Percentiles rank a stretch among this genome's conserved stretches.
phyloP scores from a whole-genome alignment of 2,113 vertebrate species.

The Notiomystis cincta region DNA sequence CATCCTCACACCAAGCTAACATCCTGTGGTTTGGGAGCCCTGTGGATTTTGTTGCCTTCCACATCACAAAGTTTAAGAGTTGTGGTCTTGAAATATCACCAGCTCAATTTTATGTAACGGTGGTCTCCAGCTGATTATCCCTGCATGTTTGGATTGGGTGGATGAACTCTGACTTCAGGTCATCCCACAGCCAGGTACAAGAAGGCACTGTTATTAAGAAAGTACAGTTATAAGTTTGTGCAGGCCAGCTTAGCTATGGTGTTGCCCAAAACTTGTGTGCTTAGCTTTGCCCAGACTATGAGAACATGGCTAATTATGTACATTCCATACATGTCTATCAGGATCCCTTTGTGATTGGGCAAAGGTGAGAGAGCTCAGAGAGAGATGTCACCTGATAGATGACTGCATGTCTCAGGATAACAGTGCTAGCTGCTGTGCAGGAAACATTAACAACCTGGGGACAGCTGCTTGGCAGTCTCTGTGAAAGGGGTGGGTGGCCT shows the following conservation, averaged over 20 bases:
- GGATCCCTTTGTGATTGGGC: not conserved
- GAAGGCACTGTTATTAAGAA: not conserved
- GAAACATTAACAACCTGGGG: not conserved
- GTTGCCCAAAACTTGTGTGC: not conserved
- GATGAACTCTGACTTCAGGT: not conserved
- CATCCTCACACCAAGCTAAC: not conserved
- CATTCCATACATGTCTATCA: not conserved
- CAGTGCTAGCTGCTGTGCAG: not conserved
- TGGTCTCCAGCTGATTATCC: not conserved
- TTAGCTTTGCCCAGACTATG: not conserved
- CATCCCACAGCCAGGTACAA: not conserved
- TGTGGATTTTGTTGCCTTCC: not conserved
- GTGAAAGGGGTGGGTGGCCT: conserved; percentile 4
- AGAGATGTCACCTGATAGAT: not conserved
- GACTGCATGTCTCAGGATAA: not conserved
- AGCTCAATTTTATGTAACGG: not conserved
- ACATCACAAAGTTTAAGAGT: not conserved
- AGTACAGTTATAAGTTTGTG: not conserved
- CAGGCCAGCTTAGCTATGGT: not conserved
- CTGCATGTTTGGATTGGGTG: not conserved
- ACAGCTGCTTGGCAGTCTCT: not conserved
- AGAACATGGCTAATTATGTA: not conserved
- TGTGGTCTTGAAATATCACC: not conserved
- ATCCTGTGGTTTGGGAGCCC: not conserved
- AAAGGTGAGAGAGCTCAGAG: not conserved